A percentile compares a stretch with the other conserved stretches of the same genome.
These are phyloP conservation scores for Lates japonicus DNA, from an alignment of 2,797 vertebrate genomes.

Conservation along the genomic window DNA sequence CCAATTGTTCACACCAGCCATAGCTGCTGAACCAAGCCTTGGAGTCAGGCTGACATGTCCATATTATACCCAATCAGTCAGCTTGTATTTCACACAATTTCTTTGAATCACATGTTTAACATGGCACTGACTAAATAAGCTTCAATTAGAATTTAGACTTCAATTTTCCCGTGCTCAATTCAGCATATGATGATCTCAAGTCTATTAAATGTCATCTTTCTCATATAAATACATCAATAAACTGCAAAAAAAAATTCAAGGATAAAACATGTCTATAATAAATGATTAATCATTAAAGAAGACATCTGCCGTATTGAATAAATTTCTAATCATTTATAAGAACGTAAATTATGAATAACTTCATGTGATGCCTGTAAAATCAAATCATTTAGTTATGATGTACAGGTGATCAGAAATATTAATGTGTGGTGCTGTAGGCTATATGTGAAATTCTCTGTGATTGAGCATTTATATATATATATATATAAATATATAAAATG, in stretches of 20 bases:
- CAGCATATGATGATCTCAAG: slow-evolving; percentile 9
- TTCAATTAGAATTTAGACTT: not conserved
- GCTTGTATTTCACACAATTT: slow-evolving; percentile 3
- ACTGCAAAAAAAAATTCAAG: not conserved
- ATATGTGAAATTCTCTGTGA: slow-evolving; percentile 16
- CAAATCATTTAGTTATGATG: slow-evolving; percentile 2
- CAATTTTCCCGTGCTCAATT: not conserved
- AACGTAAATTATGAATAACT: not conserved
- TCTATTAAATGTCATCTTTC: not conserved
- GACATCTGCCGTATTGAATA: not conserved
- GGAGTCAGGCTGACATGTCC: slow-evolving; percentile 56
- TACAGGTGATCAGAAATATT: slow-evolving; percentile 19
- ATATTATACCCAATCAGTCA: slow-evolving; percentile 33
- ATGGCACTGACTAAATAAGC: not conserved
- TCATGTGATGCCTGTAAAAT: not conserved
- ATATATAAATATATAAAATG: not conserved
- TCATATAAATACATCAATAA: slow-evolving; percentile 10
- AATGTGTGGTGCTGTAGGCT: not conserved
- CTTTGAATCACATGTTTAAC: not conserved
- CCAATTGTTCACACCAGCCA: slow-evolving; percentile 72
- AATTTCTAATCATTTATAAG: slow-evolving; percentile 11
- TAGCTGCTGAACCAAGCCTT: slow-evolving; percentile 61
- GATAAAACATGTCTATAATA: slow-evolving; percentile 17
- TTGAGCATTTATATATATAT: not conserved
- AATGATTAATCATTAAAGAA: slow-evolving; percentile 4